A percentile compares a stretch with the other conserved stretches of the same genome.
These are phyloP conservation scores for Acromyrmex heyeri DNA, from an alignment of 1,140 invertebrate genomes.

Conservation along the genomic window DNA sequence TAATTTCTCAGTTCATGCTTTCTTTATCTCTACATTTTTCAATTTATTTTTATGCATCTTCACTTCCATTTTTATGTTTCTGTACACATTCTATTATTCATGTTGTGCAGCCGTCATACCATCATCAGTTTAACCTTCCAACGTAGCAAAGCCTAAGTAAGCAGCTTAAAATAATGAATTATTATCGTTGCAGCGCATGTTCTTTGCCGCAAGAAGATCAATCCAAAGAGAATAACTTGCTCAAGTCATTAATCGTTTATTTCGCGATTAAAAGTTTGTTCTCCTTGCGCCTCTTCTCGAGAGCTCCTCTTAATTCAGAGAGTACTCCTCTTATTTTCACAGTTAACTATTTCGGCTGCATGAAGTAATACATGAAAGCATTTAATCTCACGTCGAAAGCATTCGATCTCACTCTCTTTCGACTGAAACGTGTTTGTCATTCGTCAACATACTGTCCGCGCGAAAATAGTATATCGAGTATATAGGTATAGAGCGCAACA, in stretches of 20 bases:
- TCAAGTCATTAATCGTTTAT: not conserved
- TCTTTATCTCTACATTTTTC: not conserved
- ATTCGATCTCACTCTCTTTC: constrained; percentile 93
- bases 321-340: constrained; percentile 85
- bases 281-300: not conserved
- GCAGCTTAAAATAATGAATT: not conserved
- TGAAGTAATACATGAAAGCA: constrained; percentile 94
- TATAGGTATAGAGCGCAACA: not conserved
- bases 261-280: not conserved
- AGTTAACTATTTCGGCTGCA: constrained; percentile 90
- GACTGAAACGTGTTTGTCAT: constrained; percentile 87
- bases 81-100: not conserved
- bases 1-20: constrained; percentile 23
- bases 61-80: not conserved
- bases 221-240: not conserved
- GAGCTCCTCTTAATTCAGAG: too few relatives aligned
- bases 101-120: not conserved
- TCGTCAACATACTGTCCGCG: not conserved
- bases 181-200: not conserved
- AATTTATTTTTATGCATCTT: constrained; percentile 27
- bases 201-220: not conserved
- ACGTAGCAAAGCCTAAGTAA: not conserved
- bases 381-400: constrained; percentile 92
- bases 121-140: not conserved
- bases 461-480: not conserved